A percentile compares a stretch with the other conserved stretches of the same genome.
These are phyloP conservation scores for Ceyx cyanopectus DNA, from an alignment of 2,113 vertebrate genomes.

Conservation along the genomic window DNA sequence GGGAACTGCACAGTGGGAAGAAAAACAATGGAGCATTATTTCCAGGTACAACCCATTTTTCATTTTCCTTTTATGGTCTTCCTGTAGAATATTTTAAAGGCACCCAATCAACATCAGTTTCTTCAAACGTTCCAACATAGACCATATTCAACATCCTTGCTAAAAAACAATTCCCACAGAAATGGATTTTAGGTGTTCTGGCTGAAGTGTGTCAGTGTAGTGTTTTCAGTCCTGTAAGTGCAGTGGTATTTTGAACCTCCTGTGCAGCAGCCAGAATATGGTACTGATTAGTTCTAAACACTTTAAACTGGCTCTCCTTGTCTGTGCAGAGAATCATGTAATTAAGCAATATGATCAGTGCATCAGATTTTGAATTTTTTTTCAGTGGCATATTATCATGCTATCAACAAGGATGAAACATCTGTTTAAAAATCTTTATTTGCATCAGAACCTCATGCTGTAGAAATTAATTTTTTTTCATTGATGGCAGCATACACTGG, in stretches of 20 bases:
- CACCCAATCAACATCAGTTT: not conserved
- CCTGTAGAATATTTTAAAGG: slow-evolving; percentile 27
- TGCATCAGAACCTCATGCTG: not conserved
- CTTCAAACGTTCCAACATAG: not conserved
- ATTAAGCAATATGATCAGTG: not conserved
- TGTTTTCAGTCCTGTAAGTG: not conserved
- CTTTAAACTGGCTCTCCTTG: not conserved
- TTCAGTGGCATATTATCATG: not conserved
- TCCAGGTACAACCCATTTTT: slow-evolving; percentile 30
- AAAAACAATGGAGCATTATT: slow-evolving; percentile 16
- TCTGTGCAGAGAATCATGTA: not conserved
- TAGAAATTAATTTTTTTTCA: not conserved
- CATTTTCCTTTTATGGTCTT: slow-evolving; percentile 31
- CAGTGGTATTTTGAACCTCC: not conserved
- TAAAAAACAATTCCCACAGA: not conserved
- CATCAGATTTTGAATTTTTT: not conserved
- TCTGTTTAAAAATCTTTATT: not conserved
- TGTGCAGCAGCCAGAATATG: not conserved
- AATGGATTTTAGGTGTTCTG: not conserved
- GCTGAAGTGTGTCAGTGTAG: not conserved
- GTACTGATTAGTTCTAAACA: not conserved
- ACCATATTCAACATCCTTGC: not conserved
- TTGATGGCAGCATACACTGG: not conserved
- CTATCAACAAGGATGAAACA: not conserved
- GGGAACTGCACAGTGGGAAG: slow-evolving; percentile 46